These are phyloP conservation scores for Cygnus atratus DNA, from an alignment of 2,113 vertebrate genomes.

Conservation along the genomic window DNA sequence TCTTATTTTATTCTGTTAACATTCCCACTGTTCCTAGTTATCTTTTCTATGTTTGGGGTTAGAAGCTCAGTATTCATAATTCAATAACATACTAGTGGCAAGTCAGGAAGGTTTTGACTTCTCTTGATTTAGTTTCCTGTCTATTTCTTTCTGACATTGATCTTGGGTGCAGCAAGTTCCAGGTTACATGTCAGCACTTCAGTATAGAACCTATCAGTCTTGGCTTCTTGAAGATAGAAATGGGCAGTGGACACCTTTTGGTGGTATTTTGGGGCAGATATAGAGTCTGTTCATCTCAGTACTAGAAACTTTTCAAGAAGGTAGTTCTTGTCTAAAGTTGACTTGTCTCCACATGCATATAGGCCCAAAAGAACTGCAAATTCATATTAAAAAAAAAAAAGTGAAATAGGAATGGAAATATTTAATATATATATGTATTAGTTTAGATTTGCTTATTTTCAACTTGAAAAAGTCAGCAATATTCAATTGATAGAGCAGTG, in stretches of 20 bases:
- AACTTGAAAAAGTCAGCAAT: neutral
- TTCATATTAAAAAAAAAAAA: neutral
- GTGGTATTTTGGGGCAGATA: neutral
- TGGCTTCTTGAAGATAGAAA: neutral
- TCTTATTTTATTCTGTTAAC: neutral
- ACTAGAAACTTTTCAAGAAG: neutral
- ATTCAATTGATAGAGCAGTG: neutral
- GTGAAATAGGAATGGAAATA: neutral
- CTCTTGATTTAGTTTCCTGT: neutral
- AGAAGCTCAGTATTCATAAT: neutral
- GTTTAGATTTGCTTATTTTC: neutral
- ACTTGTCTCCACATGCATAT: neutral
- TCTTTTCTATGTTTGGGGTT: neutral
- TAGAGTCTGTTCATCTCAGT: neutral
- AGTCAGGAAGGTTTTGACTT: neutral
- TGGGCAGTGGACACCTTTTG: neutral
- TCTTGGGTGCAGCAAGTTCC: neutral
- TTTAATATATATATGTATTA: neutral
- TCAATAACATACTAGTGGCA: neutral
- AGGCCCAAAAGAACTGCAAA: neutral
- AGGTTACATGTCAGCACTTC: neutral
- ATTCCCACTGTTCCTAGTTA: accelerated
- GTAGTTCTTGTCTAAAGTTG: neutral
- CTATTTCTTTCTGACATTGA: neutral
- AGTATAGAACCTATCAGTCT: neutral